phyloP scores from a whole-genome alignment of 2,113 vertebrate species.

The Haliaeetus leucogaster region DNA sequence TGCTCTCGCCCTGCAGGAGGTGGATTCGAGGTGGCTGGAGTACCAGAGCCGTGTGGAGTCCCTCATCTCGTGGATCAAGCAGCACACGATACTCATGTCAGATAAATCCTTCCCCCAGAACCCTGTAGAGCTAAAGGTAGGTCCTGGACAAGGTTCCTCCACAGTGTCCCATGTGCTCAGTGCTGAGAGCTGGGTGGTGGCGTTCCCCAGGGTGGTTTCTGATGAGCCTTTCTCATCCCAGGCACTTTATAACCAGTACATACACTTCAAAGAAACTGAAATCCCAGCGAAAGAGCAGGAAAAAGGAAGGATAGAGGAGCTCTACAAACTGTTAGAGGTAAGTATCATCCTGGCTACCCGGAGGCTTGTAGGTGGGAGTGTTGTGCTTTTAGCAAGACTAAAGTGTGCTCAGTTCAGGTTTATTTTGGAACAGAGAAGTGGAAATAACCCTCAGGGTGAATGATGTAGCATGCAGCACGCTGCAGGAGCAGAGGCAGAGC shows the following conservation, averaged over 20 bases:
- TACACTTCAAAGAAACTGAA: constrained; percentile 99
- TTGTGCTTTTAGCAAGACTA: neutral
- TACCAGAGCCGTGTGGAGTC: constrained; percentile 90
- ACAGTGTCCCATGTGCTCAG: rapidly evolving
- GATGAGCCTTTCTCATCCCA: constrained; percentile 51
- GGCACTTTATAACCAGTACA: constrained; percentile 99
- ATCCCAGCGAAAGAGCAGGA: constrained; percentile 89
- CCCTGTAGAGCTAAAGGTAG: constrained; percentile 96
- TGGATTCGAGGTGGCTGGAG: constrained; percentile 91
- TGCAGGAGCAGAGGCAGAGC: neutral
- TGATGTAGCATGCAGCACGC: rapidly evolving
- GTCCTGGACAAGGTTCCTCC: rapidly evolving
- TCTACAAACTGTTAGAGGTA: constrained; percentile 95
- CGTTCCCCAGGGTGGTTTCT: neutral
- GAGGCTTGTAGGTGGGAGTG: neutral
- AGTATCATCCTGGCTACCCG: neutral
- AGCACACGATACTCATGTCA: constrained; percentile 90
- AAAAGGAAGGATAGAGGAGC: constrained; percentile 86
- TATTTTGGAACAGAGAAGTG: neutral
- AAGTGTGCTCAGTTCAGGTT: neutral
- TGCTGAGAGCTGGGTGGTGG: rapidly evolving
- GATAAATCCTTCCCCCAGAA: constrained; percentile 96
- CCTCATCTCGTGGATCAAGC: constrained; percentile 94
- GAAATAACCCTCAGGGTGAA: neutral
- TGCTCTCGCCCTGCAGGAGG: constrained; percentile 74